A percentile compares a stretch with the other conserved stretches of the same genome.
phyloP scores from a whole-genome alignment of 2,113 vertebrate species.

The Meriones unguiculatus region DNA sequence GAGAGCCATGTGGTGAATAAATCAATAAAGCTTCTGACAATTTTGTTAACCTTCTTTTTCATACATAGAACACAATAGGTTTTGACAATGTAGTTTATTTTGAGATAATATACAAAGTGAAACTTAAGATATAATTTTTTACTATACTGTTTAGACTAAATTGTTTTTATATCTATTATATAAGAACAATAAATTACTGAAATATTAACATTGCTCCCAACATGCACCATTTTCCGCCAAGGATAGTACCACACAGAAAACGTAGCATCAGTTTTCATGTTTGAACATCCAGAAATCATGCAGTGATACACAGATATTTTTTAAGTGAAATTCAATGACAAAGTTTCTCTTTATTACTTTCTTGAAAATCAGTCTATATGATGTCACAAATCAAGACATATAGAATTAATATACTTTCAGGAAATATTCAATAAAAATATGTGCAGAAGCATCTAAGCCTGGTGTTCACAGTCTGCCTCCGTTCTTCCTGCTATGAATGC shows the following conservation, averaged over 20 bases:
- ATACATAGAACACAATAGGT: conserved; percentile 69
- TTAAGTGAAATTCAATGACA: background rate
- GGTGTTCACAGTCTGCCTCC: background rate
- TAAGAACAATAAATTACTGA: background rate
- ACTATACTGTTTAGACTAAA: background rate
- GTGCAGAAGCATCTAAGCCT: background rate
- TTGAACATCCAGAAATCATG: background rate
- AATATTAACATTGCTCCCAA: background rate
- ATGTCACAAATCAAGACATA: background rate
- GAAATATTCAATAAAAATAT: background rate
- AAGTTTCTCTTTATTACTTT: background rate
- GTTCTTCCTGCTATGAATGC: background rate
- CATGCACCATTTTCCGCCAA: fast-evolving
- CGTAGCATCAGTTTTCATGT: background rate
- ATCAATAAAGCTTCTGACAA: conserved; percentile 68
- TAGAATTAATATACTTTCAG: background rate
- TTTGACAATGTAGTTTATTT: conserved; percentile 22
- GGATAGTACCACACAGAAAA: background rate
- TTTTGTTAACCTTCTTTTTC: conserved; percentile 74
- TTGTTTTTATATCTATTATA: background rate
- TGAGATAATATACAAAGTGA: conserved; percentile 55
- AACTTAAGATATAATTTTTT: conserved; percentile 51
- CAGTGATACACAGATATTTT: background rate
- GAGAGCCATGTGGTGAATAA: conserved; percentile 62
- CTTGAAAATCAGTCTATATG: background rate